These are phyloP conservation scores for Larimichthys polyactis DNA, from an alignment of 2,113 vertebrate genomes.

Conservation along the genomic window DNA sequence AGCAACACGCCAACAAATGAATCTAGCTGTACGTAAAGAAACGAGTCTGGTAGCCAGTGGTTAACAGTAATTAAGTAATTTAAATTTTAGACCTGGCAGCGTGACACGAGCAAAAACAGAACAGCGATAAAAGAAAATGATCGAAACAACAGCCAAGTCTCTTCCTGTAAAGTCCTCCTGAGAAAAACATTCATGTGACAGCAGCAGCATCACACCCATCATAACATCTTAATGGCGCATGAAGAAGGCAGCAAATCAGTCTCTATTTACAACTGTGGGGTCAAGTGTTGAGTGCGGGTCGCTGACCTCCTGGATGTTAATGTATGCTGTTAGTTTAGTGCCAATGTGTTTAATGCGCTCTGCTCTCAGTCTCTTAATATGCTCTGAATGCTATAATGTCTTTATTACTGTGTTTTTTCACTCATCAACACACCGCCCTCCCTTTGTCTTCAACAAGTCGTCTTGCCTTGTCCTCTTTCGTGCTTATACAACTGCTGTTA, in stretches of 20 bases:
- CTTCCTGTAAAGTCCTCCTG: not conserved
- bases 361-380: constrained; percentile 10
- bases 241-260: constrained; percentile 28
- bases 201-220: not conserved
- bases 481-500: not conserved
- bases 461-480: not conserved
- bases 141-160: not conserved
- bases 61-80: not conserved
- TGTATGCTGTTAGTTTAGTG: not conserved
- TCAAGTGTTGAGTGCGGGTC: constrained; percentile 13
- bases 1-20: not conserved
- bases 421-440: not conserved
- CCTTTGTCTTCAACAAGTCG: not conserved
- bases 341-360: not conserved
- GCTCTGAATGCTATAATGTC: not conserved
- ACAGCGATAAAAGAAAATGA: not conserved
- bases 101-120: not conserved
- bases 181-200: not conserved
- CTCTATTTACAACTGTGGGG: constrained; percentile 25
- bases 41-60: not conserved
- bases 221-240: constrained; percentile 28
- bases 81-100: not conserved
- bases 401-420: not conserved
- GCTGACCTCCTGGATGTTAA: constrained; percentile 16
- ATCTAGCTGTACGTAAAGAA: not conserved